Evolutionary conservation across 2,797 vertebrate species (phyloP).

Genomic region (Streptopelia turtur): DNA sequence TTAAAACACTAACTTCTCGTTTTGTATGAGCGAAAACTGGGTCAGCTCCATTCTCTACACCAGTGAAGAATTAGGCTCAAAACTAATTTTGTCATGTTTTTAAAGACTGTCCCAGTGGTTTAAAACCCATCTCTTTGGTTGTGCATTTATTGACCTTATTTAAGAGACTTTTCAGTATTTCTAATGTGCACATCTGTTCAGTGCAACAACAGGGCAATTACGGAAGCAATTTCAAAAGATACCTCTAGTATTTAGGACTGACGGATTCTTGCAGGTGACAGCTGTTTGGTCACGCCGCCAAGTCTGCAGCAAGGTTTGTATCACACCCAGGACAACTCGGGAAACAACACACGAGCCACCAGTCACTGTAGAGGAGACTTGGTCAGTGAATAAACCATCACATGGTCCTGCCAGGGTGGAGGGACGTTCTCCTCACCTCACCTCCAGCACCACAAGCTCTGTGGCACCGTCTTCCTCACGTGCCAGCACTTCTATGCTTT

Average conservation of each 20-base stretch:
- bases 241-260: neutral
- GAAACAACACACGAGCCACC: neutral
- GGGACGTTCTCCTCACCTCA: neutral
- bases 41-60: neutral
- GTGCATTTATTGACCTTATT: neutral
- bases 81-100: neutral
- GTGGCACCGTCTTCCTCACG: rapidly evolving
- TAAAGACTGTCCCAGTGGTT: neutral
- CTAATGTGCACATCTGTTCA: conserved; percentile 1
- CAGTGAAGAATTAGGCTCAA: neutral
- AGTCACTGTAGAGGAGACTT: neutral
- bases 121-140: neutral
- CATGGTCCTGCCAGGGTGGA: neutral
- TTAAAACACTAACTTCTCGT: neutral
- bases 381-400: neutral
- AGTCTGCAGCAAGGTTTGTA: neutral
- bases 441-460: neutral
- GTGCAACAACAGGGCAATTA: neutral
- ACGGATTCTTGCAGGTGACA: conserved; percentile 47
- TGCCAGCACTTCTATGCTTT: neutral
- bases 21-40: neutral
- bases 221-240: conserved; percentile 5
- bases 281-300: conserved; percentile 38
- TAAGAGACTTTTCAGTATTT: neutral
- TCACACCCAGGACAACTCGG: conserved; percentile 2